Evolutionary conservation across 1,140 invertebrate species (phyloP).

Genomic region (Drusus annulatus): DNA sequence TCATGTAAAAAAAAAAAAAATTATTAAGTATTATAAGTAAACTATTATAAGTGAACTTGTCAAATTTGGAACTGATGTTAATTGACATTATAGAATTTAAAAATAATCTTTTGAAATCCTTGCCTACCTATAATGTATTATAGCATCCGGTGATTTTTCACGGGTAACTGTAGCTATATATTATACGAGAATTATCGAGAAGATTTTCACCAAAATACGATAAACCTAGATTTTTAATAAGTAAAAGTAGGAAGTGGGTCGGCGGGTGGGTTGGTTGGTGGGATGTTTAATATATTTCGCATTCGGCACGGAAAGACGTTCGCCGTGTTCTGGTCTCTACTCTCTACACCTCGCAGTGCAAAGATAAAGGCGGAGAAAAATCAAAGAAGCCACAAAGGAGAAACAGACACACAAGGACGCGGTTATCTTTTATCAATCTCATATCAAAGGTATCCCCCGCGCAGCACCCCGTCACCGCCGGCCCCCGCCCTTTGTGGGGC

Average conservation of each 20-base stretch:
- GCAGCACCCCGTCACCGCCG: not conserved
- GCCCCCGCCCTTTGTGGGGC: slow-evolving; percentile 18
- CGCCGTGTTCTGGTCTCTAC: not conserved
- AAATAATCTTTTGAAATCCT: no score
- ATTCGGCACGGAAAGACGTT: slow-evolving; percentile 21
- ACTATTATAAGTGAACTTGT: no score
- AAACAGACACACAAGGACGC: slow-evolving; percentile 56
- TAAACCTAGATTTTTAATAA: no score
- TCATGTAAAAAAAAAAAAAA: no score
- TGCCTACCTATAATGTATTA: no score
- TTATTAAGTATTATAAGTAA: no score
- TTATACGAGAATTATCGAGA: no score
- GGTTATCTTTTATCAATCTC: slow-evolving; percentile 60
- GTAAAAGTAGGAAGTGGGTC: not conserved
- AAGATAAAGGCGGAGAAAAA: slow-evolving; percentile 47
- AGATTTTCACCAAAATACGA: no score
- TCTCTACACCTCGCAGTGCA: not conserved
- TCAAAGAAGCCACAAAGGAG: slow-evolving; percentile 57
- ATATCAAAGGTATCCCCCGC: slow-evolving; percentile 56
- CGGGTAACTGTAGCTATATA: no score
- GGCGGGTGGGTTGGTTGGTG: not conserved
- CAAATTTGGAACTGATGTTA: no score
- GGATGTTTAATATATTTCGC: slow-evolving; percentile 34
- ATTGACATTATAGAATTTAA: no score
- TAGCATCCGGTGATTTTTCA: no score